Evolutionary conservation across 1,140 invertebrate species (phyloP).

Genomic region (Charaxes varanes): DNA sequence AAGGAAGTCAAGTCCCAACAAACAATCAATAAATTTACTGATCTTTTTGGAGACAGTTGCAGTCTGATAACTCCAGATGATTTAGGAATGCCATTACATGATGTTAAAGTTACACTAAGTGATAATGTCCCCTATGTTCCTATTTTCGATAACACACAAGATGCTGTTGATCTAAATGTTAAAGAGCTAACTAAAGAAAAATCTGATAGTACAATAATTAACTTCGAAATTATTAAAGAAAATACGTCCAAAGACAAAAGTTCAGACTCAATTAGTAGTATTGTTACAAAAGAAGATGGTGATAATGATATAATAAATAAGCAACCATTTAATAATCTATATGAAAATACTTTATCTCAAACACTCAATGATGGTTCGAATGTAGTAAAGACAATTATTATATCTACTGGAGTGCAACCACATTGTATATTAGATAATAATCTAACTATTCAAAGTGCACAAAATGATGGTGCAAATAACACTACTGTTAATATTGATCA

Average conservation of each 20-base stretch:
- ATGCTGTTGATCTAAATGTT: constrained; percentile 36
- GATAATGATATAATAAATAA: constrained; percentile 3
- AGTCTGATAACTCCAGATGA: constrained; percentile 62
- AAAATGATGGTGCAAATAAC: neutral
- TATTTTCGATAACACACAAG: constrained; percentile 50
- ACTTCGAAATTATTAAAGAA: neutral
- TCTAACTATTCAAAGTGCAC: neutral
- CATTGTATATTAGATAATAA: constrained; percentile 9
- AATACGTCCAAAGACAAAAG: neutral
- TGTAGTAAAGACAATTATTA: constrained; percentile 43
- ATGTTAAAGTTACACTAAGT: constrained; percentile 5
- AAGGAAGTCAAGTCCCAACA: constrained; percentile 11
- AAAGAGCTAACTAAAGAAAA: constrained; percentile 18
- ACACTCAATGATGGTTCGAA: constrained; percentile 6
- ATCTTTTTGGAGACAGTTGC: constrained; percentile 57
- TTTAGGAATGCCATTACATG: constrained; percentile 32
- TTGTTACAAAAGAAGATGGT: constrained; percentile 4
- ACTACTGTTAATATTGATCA: constrained; percentile 1
- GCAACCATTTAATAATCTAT: constrained; percentile 11
- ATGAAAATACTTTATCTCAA: constrained; percentile 21
- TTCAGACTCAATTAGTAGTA: too few relatives aligned
- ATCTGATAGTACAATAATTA: constrained; percentile 1
- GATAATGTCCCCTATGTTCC: constrained; percentile 34
- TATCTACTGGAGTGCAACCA: constrained; percentile 45
- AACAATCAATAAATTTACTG: constrained; percentile 42